Evolutionary conservation across 2,888 invertebrate species (phyloP).

Genomic region (Gisinianus flammeolus): DNA sequence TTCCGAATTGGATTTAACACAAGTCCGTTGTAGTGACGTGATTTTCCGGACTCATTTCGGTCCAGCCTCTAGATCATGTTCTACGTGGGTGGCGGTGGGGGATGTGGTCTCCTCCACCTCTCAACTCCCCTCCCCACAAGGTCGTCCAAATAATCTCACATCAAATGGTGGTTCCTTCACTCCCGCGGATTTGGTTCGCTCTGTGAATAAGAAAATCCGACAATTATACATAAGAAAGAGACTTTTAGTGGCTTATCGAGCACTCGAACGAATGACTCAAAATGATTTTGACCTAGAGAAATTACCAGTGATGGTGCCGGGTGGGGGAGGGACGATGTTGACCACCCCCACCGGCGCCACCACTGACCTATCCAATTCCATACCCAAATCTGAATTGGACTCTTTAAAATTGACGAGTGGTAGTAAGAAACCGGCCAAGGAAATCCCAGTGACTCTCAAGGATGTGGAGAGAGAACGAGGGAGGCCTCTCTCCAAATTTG

Average conservation of each 20-base stretch:
- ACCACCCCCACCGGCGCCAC: constrained; percentile 39
- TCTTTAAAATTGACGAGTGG: constrained; percentile 41
- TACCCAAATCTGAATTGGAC: constrained; percentile 40
- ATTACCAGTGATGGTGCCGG: constrained; percentile 60
- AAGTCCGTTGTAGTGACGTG: constrained; percentile 63
- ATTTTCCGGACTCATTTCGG: constrained; percentile 67
- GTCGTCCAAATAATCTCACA: constrained; percentile 60
- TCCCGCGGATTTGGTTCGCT: constrained; percentile 72
- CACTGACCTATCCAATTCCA: constrained; percentile 37
- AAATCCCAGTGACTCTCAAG: constrained; percentile 72
- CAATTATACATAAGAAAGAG: constrained; percentile 81
- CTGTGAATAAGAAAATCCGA: constrained; percentile 82
- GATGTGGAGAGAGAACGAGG: constrained; percentile 83
- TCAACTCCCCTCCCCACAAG: constrained; percentile 82
- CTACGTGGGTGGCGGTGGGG: constrained; percentile 86
- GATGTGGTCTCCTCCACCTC: constrained; percentile 75
- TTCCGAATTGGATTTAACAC: constrained; percentile 69
- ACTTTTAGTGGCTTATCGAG: constrained; percentile 79
- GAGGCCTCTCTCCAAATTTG: constrained; percentile 84
- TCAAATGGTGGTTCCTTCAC: constrained; percentile 68
- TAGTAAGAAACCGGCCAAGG: constrained; percentile 62
- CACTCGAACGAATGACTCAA: constrained; percentile 79
- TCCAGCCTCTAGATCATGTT: constrained; percentile 74
- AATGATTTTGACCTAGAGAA: constrained; percentile 81
- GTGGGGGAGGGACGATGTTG: constrained; percentile 38